A percentile compares a stretch with the other conserved stretches of the same genome.
These are phyloP conservation scores for Gymnoscelis rufifasciata DNA, from an alignment of 2,888 invertebrate genomes.

Conservation along the genomic window DNA sequence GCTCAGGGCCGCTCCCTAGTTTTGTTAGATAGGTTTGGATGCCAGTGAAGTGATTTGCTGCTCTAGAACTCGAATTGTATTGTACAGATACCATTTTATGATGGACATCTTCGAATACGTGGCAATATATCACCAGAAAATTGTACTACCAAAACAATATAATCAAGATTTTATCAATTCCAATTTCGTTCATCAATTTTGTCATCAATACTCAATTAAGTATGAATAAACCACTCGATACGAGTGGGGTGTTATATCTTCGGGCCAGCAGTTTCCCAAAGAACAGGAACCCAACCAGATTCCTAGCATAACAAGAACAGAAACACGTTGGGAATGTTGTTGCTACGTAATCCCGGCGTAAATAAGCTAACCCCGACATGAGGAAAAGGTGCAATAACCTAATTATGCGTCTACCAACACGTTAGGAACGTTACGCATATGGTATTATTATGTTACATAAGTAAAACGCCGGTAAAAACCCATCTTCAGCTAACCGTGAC, in stretches of 20 bases:
- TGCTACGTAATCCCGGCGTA: slow-evolving; percentile 4
- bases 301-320: background rate
- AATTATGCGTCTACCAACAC: background rate
- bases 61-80: too few relatives aligned
- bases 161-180: too few relatives aligned
- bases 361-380: slow-evolving; percentile 1
- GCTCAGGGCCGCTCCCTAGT: slow-evolving; percentile 5
- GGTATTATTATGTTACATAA: slow-evolving; percentile 8
- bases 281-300: background rate
- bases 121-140: too few relatives aligned
- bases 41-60: background rate
- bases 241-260: too few relatives aligned
- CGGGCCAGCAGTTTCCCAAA: background rate
- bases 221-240: too few relatives aligned
- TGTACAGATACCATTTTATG: too few relatives aligned
- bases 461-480: too few relatives aligned
- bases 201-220: too few relatives aligned
- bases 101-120: too few relatives aligned
- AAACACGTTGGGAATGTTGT: background rate
- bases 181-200: too few relatives aligned
- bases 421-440: background rate
- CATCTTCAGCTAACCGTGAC: slow-evolving; percentile 22
- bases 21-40: slow-evolving; percentile 6
- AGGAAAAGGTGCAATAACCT: slow-evolving; percentile 1
- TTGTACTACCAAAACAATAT: too few relatives aligned